Evolutionary conservation across 2,797 vertebrate species (phyloP).

Genomic region (Sebastiscus albofasciatus): DNA sequence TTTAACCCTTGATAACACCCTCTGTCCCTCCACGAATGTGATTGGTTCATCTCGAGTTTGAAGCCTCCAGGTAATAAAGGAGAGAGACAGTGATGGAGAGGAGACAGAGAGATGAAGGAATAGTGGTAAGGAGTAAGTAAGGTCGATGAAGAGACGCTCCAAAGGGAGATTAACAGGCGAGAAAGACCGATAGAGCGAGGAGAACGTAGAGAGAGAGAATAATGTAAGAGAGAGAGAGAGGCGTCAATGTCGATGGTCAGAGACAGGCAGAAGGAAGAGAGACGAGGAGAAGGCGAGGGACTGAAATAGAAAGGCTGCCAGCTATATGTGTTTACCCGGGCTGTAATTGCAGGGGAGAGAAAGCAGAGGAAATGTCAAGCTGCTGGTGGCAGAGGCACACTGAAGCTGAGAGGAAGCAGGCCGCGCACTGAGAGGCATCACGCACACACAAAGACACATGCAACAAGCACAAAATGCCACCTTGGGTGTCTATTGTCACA

Average conservation of each 20-base stretch:
- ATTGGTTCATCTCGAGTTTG: background rate
- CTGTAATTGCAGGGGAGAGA: slow-evolving; percentile 66
- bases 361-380: slow-evolving; percentile 73
- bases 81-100: background rate
- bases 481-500: slow-evolving; percentile 22
- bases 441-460: slow-evolving; percentile 14
- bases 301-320: slow-evolving; percentile 59
- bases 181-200: background rate
- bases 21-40: background rate
- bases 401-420: slow-evolving; percentile 37
- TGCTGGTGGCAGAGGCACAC: slow-evolving; percentile 52
- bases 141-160: background rate
- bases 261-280: slow-evolving; percentile 19
- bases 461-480: slow-evolving; percentile 26
- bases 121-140: background rate
- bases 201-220: background rate
- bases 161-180: slow-evolving; percentile 26
- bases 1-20: background rate
- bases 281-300: slow-evolving; percentile 16
- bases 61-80: background rate
- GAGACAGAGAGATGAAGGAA: background rate
- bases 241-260: background rate
- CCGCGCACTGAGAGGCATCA: background rate
- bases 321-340: slow-evolving; percentile 53
- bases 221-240: slow-evolving; percentile 1